Evolutionary conservation across 1,140 invertebrate genomes (phyloP).

Genomic region (Episyrphus balteatus): DNA sequence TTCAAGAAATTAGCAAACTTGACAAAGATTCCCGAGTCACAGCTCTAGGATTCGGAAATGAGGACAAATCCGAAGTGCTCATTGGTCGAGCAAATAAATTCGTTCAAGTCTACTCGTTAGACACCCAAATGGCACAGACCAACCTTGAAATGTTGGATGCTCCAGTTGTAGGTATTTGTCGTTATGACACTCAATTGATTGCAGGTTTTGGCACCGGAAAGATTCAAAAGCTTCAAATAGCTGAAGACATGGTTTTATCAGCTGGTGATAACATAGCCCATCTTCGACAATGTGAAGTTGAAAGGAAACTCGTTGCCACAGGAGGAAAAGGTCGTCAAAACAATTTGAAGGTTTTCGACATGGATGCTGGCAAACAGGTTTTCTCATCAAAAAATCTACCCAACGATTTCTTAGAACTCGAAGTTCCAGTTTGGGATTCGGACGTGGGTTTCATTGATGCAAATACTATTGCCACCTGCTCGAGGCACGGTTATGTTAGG

Average conservation of each 20-base stretch:
- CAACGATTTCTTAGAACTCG: slow-evolving; percentile 62
- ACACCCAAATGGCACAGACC: slow-evolving; percentile 4
- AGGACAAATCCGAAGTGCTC: slow-evolving; percentile 53
- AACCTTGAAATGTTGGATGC: slow-evolving; percentile 10
- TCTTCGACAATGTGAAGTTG: slow-evolving; percentile 36
- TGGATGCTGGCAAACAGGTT: slow-evolving; percentile 34
- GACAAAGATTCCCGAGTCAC: slow-evolving; percentile 48
- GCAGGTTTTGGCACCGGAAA: slow-evolving; percentile 29
- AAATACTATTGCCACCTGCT: slow-evolving; percentile 46
- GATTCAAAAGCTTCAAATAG: slow-evolving; percentile 1
- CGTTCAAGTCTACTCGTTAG: slow-evolving; percentile 19
- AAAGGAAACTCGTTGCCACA: slow-evolving; percentile 26
- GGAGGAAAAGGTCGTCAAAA: slow-evolving; percentile 44
- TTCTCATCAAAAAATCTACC: slow-evolving; percentile 49
- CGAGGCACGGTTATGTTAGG: slow-evolving; percentile 56
- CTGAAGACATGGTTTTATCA: slow-evolving; percentile 6
- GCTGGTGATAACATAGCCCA: slow-evolving; percentile 27
- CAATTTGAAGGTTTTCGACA: slow-evolving; percentile 42
- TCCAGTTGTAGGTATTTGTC: slow-evolving; percentile 27
- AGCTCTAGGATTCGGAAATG: slow-evolving; percentile 55
- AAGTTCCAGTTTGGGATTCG: slow-evolving; percentile 68
- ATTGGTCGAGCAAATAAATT: slow-evolving; percentile 38
- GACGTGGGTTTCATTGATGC: slow-evolving; percentile 50
- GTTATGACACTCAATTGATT: slow-evolving; percentile 23
- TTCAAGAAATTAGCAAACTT: slow-evolving; percentile 38